Conservation (phyloP, 2,888 invertebrate genomes). For the Caenorhabditis wallacei region DNA sequence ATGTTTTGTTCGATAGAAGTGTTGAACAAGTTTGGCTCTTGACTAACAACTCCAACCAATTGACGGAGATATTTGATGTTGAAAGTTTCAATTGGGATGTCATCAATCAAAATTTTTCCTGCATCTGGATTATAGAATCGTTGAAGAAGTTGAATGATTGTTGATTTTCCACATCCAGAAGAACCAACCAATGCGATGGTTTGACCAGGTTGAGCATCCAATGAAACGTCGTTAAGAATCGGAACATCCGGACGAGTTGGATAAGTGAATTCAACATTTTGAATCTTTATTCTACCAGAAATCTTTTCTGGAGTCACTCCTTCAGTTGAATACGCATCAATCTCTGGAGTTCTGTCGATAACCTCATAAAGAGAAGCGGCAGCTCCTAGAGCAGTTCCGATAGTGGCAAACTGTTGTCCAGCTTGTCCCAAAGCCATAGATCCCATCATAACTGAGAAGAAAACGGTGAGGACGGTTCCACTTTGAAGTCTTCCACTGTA, state of each 20-base stretch:
- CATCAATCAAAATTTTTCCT: conserved; percentile 84
- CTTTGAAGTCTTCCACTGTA: conserved; percentile 62
- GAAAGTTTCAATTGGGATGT: conserved; percentile 83
- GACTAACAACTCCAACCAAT: conserved; percentile 83
- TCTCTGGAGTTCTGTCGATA: conserved; percentile 84
- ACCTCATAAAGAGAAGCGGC: conserved; percentile 86
- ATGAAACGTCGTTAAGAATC: conserved; percentile 76
- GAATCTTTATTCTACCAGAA: conserved; percentile 84
- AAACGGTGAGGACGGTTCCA: conserved; percentile 74
- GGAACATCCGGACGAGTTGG: conserved; percentile 84
- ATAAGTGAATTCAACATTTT: conserved; percentile 84
- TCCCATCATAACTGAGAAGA: conserved; percentile 85
- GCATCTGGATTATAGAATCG: conserved; percentile 77
- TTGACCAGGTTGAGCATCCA: conserved; percentile 76
- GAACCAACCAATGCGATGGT: conserved; percentile 80
- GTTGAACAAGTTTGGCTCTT: conserved; percentile 87
- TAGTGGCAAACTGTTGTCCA: conserved; percentile 90
- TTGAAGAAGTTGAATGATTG: conserved; percentile 76
- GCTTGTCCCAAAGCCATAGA: conserved; percentile 88
- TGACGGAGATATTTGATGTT: conserved; percentile 85
- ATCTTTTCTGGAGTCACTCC: conserved; percentile 84
- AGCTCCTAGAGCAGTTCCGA: conserved; percentile 90
- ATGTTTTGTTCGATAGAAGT: conserved; percentile 85
- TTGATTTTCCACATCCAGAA: conserved; percentile 78
- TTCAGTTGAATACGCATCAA: conserved; percentile 75